Conservation (phyloP, 2,888 invertebrate species). For the Drosophila leonis region DNA sequence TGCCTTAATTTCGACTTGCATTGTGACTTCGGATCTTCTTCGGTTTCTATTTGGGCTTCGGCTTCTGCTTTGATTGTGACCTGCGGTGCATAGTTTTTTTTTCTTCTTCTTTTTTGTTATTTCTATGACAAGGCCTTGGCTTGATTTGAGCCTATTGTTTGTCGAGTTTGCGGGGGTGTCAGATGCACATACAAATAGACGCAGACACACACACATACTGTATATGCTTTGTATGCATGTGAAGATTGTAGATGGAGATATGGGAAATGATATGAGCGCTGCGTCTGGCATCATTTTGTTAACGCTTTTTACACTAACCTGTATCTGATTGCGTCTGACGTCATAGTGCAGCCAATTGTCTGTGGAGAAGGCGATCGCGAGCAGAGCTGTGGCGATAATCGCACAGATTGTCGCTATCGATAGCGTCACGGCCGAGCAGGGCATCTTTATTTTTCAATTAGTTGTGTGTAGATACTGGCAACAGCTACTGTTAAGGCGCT, state of each 20-base stretch:
- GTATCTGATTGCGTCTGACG: conserved; percentile 94
- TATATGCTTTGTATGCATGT: conserved; percentile 19
- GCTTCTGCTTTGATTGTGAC: conserved; percentile 27
- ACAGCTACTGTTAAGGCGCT: conserved; percentile 33
- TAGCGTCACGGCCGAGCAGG: conserved; percentile 97
- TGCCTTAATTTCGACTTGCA: conserved; percentile 33
- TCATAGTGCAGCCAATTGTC: conserved; percentile 98
- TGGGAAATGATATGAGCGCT: conserved; percentile 21
- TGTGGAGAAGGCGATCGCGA: conserved; percentile 97
- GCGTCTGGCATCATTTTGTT: conserved; percentile 36
- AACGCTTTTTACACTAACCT: conserved; percentile 87
- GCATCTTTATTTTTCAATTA: conserved; percentile 87
- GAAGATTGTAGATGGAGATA: conserved; percentile 23
- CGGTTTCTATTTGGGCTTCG: conserved; percentile 16
- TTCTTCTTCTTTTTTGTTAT: conserved; percentile 9
- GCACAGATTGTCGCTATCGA: conserved; percentile 98
- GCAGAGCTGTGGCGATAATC: conserved; percentile 96
- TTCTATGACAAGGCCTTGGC: conserved; percentile 48
- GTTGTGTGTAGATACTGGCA: conserved; percentile 7
- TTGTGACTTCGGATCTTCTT: conserved; percentile 27
- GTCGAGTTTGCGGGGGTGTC: conserved; percentile 32
- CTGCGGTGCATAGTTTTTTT: conserved; percentile 20
- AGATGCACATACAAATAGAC: conserved; percentile 18
- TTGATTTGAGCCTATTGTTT: conserved; percentile 40
- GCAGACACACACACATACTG: conserved; percentile 2